Evolutionary conservation across 2,113 vertebrate genomes (phyloP).

Genomic region (Coreoperca whiteheadi): DNA sequence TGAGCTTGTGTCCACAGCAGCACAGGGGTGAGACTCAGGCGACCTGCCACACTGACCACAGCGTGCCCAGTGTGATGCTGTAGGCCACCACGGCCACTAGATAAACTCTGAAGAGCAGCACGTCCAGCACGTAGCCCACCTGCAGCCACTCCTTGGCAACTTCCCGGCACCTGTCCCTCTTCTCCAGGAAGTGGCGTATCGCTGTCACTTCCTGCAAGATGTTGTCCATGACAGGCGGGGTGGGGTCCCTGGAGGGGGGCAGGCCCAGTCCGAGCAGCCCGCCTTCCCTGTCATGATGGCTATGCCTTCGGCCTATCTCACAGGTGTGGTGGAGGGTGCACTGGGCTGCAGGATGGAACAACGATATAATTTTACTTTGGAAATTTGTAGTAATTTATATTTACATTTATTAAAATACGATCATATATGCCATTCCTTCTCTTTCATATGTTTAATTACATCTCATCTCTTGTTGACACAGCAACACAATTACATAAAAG

Average conservation of each 20-base stretch:
- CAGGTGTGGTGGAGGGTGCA: conserved; percentile 84
- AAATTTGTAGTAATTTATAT: too few species aligned
- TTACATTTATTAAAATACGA: too few species aligned
- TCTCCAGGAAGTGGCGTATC: conserved; percentile 91
- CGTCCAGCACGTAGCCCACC: conserved; percentile 93
- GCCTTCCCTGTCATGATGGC: conserved; percentile 61
- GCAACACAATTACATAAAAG: too few species aligned
- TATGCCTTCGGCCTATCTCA: conserved; percentile 74
- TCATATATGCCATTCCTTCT: too few species aligned
- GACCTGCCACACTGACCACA: conserved; percentile 95
- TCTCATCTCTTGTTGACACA: too few species aligned
- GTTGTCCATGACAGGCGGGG: conserved; percentile 71
- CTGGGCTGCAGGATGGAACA: conserved; percentile 75
- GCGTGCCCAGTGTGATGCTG: conserved; percentile 88
- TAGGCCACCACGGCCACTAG: conserved; percentile 91
- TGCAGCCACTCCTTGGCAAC: conserved; percentile 94
- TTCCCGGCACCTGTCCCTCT: conserved; percentile 87
- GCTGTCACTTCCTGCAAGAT: conserved; percentile 89
- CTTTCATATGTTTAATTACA: too few species aligned
- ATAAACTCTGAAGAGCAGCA: conserved; percentile 93
- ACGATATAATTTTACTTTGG: not conserved
- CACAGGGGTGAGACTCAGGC: conserved; percentile 76
- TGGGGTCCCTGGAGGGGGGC: conserved; percentile 71
- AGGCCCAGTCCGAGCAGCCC: conserved; percentile 62
- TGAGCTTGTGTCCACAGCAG: conserved; percentile 21